Base-by-base conservation (phyloP, 2,797 vertebrate species). In the Trachurus trachurus region DNA sequence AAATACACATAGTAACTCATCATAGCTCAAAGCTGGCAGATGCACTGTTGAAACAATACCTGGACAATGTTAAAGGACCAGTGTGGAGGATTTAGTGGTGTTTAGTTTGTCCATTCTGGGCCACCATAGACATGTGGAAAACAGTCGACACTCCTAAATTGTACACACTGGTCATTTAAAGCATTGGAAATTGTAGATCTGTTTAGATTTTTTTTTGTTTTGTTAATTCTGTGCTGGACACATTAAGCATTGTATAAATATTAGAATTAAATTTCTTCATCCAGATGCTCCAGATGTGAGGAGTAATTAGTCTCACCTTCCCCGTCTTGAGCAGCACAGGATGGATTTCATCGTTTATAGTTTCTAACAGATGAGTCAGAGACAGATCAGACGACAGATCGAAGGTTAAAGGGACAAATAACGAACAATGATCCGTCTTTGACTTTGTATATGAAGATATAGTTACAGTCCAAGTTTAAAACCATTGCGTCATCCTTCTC, bases 211-310 rank as follows among this genome's bases (percentile, higher is more conserved):
- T 34, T 34, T 65, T 4, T 37, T 37, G 8, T 37, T 37, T 37
- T 37, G 1, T 37, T 37, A 49, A 49, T 19, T 8, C 73, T 86
- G 91, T 93, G 92, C 92, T 85, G 92, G 92, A 87, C 91, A 93
- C 92, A 82, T 76, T 19, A 49, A 88, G 69, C 52, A 73, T 87
- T 80, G 37, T 65, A 63, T 81, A 34, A 53, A 76, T 83, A 56
- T 71, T 53, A 64, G 8, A 37, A 40, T 66, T 45, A 1, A 0
- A 1, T 67, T 29, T 45, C 19, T 78, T 72, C 16, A 1, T 26
- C 22, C 62, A 68, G 74, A 77, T 70, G 39, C 15, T 65, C 10
- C n/a, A 66, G 17, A 75, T 65, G 5, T 62, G n/a, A 59, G 19
- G 29, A 2, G 31, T 15, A 12, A 50, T 39, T 5, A 15, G 15